Base-by-base conservation (phyloP, 2,888 invertebrate species). In the Nymphalis polychloros region DNA sequence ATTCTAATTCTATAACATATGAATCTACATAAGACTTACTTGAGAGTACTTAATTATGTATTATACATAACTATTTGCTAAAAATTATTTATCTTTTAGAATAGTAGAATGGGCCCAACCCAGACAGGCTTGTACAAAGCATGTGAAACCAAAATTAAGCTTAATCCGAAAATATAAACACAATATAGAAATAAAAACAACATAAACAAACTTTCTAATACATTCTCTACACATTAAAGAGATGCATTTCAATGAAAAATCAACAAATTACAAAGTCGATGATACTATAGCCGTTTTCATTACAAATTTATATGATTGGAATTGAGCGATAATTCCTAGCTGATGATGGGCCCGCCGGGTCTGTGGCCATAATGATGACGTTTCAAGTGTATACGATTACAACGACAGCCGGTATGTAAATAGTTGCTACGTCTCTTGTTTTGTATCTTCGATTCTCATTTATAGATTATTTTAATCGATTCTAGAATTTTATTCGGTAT, bases 321-420 rank as follows among this genome's bases (percentile, higher is more conserved):
- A 89, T 89, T 88, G 88, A 88, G 86, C 84, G 80, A 87, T 89
- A 89, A 86, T 79, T 85, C 79, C 81, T 82, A 70, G 75, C 75
- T 75, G 77, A 75, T 77, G 80, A 80, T 76, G 80, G 82, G 84
- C 83, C 84, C 80, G 81, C 84, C 85, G 81, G 77, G 78, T 72
- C 71, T 70, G 72, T 60, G 77, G 75, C 77, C 69, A 80, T 85
- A 84, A 85, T 86, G 83, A 86, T 82, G 82, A 84, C 80, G 79
- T 78, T 68, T 76, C 76, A 68, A 69, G 84, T 84, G 86, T 80
- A 80, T 86, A 85, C 81, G 85, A 85, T 86, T 86, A 87, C 88
- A 81, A 52, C 55, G 59, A 59, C 55, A 65, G 23, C 55, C 55
- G 13, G 52, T 59, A 66, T 52, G 31, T 61, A 23, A 61, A 66